Conservation (phyloP, 30 jellyfish, hydroid and myxozoan species). For the Aurelia aurita complex sp. Pacific region DNA sequence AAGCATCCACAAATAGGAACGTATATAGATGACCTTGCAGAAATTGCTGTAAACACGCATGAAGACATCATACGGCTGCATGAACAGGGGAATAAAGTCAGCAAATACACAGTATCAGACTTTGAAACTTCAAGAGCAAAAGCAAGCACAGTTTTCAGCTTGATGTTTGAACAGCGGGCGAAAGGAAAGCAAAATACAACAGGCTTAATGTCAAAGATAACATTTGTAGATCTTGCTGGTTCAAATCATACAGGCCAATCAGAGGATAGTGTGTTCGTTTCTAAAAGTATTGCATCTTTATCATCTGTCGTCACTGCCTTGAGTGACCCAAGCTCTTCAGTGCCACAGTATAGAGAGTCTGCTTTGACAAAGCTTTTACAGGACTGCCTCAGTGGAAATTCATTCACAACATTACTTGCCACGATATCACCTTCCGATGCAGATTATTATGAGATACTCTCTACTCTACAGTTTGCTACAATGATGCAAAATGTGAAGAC, state of each 20-base stretch:
- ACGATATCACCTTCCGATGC: conserved; percentile 82
- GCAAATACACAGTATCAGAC: conserved; percentile 75
- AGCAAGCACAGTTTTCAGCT: conserved; percentile 71
- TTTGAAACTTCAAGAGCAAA: conserved; percentile 53
- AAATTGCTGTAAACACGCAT: conserved; percentile 69
- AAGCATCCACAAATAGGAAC: conserved; percentile 90
- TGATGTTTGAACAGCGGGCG: conserved; percentile 74
- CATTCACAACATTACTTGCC: conserved; percentile 63
- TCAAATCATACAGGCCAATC: conserved; percentile 81
- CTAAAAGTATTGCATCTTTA: conserved; percentile 58
- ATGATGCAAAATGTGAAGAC: conserved; percentile 62
- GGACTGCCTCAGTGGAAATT: conserved; percentile 85
- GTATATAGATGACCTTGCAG: conserved; percentile 90
- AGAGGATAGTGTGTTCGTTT: conserved; percentile 72
- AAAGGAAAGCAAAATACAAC: conserved; percentile 46
- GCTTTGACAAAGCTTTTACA: conserved; percentile 70
- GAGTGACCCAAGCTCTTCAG: conserved; percentile 29
- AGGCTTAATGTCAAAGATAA: conserved; percentile 68
- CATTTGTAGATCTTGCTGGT: conserved; percentile 83
- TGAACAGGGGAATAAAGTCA: conserved; percentile 87
- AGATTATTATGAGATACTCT: conserved; percentile 78
- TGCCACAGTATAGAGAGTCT: conserved; percentile 76
- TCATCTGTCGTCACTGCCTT: conserved; percentile 53
- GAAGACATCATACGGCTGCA: conserved; percentile 83
- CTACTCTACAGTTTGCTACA: conserved; percentile 69